Base-by-base conservation (phyloP, 1,140 invertebrate genomes). In the Leptinotarsa defecta region DNA sequence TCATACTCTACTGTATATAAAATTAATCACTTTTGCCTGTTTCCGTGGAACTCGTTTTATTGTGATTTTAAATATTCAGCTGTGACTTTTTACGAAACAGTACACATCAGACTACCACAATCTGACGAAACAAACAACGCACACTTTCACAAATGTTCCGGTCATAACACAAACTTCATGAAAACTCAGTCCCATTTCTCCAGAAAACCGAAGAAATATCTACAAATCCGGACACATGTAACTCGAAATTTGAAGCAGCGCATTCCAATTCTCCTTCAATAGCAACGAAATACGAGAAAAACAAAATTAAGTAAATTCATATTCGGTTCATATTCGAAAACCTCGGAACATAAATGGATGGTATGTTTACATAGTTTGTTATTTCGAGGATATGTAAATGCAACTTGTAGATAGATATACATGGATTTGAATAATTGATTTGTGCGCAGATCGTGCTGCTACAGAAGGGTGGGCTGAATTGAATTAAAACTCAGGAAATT, bases 391-490 rank as follows among this genome's bases (percentile, higher is more conserved):
- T 68, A 67, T 74, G 64, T 67, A 74, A 74, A 74, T 68, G 24
- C 57, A 68, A 74, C 67, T 68, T 27, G 73, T 20, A 74, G 65
- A 74, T 74, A 49, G 48, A 68, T 61, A 68, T 68, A 68, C 65
- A 74, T 52, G 57, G 34, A 74, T 74, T 74, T 74, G 62, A 68
- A 74, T 74, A 74, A 74, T 74, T 74, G 73, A 74, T 74, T 74
- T 49, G 34, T 27, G 64, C 61, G 27, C 72, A 68, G 73, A 61
- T 74, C 19, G 11, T 22, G 19, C 11, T 48, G 73, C 48, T 48
- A 68, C 48, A 17, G 17, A 43, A 61, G 22, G n/a, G 22, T 17
- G 20, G 43, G 22, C 6, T 22, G 63, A 67, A 74, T 74, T 43
- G 19, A 69, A 74, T 74, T 74, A 74, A 74, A 74, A 68, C 20